Conservation (phyloP, 2,888 invertebrate species). For the Acronicta aceris region DNA sequence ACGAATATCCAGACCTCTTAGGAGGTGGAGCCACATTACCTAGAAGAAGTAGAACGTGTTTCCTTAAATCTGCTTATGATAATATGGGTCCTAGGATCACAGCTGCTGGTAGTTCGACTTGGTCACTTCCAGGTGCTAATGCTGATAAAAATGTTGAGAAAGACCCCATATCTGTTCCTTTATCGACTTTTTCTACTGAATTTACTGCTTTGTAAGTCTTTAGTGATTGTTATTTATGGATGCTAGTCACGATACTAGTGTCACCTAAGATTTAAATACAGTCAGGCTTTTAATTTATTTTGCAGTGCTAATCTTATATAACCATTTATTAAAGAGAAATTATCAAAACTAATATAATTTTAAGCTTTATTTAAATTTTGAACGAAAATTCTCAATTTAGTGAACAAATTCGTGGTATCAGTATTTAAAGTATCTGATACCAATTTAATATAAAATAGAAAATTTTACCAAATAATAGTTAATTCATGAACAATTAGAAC, state of each 20-base stretch:
- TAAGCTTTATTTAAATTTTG: no score
- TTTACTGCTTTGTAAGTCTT: constrained; percentile 81
- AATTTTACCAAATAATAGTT: no score
- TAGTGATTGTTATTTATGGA: neutral
- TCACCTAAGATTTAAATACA: neutral
- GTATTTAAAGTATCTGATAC: no score
- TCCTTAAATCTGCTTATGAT: constrained; percentile 93
- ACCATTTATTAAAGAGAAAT: no score
- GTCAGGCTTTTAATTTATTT: neutral
- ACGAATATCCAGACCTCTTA: constrained; percentile 94
- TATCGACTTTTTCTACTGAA: constrained; percentile 85
- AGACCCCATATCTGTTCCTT: constrained; percentile 67
- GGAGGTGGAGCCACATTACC: constrained; percentile 86
- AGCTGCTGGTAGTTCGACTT: constrained; percentile 95
- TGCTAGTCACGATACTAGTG: neutral
- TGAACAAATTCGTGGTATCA: no score
- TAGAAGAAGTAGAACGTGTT: constrained; percentile 85
- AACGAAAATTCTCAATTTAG: no score
- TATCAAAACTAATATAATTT: no score
- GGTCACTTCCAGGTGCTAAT: constrained; percentile 92
- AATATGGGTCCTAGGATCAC: constrained; percentile 97
- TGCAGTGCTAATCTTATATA: neutral
- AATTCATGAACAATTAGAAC: no score
- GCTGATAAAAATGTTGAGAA: constrained; percentile 68
- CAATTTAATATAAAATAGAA: no score